phyloP scores from a whole-genome alignment of 2,113 vertebrate species.

The Micromys minutus region DNA sequence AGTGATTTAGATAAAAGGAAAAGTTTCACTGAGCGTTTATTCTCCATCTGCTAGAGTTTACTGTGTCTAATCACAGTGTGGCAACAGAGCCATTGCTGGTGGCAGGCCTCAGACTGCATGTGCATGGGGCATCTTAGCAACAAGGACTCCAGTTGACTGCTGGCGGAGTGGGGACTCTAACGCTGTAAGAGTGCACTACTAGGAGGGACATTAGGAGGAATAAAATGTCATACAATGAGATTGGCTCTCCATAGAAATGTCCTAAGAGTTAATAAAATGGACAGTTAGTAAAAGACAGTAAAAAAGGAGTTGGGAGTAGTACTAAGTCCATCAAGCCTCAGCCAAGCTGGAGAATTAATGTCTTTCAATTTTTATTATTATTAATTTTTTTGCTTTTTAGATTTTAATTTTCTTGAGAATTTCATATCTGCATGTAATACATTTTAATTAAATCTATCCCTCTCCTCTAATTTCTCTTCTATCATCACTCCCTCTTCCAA shows the following conservation, averaged over 20 bases:
- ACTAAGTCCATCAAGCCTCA: slow-evolving; percentile 3
- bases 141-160: background rate
- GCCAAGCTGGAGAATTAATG: background rate
- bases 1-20: background rate
- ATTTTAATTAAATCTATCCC: background rate
- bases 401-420: background rate
- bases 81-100: background rate
- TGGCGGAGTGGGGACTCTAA: background rate
- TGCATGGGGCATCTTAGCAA: background rate
- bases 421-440: background rate
- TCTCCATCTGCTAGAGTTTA: background rate
- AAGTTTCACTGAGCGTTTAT: too few species aligned
- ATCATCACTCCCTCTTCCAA: background rate
- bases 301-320: slow-evolving; percentile 40
- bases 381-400: background rate
- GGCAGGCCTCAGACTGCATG: background rate
- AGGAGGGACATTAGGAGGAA: slow-evolving; percentile 50
- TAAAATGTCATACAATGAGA: slow-evolving; percentile 28
- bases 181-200: slow-evolving; percentile 1
- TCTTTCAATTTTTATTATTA: background rate
- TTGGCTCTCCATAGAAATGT: slow-evolving; percentile 15
- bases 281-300: slow-evolving; percentile 68
- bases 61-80: background rate
- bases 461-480: background rate
- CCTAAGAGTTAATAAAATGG: slow-evolving; percentile 68